Evolutionary conservation across 2,888 invertebrate genomes (phyloP).

Genomic region (Pristionchus mayeri): DNA sequence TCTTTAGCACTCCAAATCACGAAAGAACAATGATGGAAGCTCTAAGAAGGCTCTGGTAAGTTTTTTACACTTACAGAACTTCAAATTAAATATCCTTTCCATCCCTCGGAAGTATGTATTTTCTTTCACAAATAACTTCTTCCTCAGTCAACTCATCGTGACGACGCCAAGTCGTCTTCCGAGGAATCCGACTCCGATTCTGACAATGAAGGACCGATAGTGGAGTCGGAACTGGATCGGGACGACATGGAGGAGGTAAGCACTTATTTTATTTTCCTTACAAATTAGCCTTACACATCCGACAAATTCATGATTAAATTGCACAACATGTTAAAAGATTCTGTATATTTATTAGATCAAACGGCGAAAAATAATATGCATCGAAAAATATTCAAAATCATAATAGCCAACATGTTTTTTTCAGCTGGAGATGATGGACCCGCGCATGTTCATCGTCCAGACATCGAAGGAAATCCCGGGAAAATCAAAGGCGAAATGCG

Average conservation of each 20-base stretch:
- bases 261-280: no score
- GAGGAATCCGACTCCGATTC: slow-evolving; percentile 18
- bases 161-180: slow-evolving; percentile 9
- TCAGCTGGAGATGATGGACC: slow-evolving; percentile 41
- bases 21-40: neutral
- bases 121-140: neutral
- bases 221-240: neutral
- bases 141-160: neutral
- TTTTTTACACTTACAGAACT: no score
- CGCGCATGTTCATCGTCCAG: neutral
- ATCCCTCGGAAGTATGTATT: neutral
- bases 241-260: slow-evolving; percentile 34
- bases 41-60: neutral
- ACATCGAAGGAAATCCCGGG: slow-evolving; percentile 11
- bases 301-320: no score
- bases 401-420: neutral
- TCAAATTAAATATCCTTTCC: no score
- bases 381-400: no score
- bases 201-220: neutral
- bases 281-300: no score
- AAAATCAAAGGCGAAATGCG: no score
- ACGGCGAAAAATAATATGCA: no score
- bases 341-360: no score
- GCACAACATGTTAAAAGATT: no score
- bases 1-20: neutral